Percentiles rank a stretch among this genome's conserved stretches.
phyloP scores from a whole-genome alignment of 2,113 vertebrate species.

The Lonchura striata region DNA sequence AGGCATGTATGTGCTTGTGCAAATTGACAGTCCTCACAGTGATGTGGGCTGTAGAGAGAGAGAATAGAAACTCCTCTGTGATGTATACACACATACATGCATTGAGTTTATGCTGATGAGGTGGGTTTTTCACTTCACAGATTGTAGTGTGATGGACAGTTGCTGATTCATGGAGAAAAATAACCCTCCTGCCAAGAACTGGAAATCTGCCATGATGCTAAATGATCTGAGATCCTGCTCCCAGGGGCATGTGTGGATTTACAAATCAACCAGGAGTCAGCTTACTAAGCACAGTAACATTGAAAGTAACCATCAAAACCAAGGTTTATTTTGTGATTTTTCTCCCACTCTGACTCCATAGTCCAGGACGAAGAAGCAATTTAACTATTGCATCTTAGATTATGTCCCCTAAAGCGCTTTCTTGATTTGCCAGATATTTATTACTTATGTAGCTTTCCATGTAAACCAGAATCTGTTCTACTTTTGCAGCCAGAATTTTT shows the following conservation, averaged over 20 bases:
- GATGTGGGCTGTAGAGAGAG: not conserved
- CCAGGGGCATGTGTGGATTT: not conserved
- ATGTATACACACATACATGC: not conserved
- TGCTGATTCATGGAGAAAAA: constrained; percentile 50
- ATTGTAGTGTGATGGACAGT: constrained; percentile 43
- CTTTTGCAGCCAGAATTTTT: not conserved
- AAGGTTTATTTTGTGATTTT: not conserved
- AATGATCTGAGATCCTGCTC: constrained; percentile 40
- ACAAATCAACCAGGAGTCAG: constrained; percentile 3
- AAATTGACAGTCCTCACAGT: not conserved
- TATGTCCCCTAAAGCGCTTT: not conserved
- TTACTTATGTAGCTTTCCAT: not conserved
- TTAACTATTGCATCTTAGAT: not conserved
- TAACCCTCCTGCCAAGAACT: constrained; percentile 32
- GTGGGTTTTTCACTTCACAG: constrained; percentile 26
- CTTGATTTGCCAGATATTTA: not conserved
- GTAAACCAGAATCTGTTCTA: not conserved
- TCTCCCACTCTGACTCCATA: not conserved
- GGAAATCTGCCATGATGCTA: constrained; percentile 31
- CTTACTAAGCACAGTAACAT: not conserved
- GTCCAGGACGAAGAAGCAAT: not conserved
- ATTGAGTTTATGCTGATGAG: not conserved
- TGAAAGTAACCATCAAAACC: not conserved
- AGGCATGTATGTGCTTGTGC: not conserved
- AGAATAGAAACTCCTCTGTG: not conserved